Evolutionary conservation across 2,888 invertebrate species (phyloP), one percentile per base, ranked within the genome.

Genomic region (Troides oblongomaculatus): DNA sequence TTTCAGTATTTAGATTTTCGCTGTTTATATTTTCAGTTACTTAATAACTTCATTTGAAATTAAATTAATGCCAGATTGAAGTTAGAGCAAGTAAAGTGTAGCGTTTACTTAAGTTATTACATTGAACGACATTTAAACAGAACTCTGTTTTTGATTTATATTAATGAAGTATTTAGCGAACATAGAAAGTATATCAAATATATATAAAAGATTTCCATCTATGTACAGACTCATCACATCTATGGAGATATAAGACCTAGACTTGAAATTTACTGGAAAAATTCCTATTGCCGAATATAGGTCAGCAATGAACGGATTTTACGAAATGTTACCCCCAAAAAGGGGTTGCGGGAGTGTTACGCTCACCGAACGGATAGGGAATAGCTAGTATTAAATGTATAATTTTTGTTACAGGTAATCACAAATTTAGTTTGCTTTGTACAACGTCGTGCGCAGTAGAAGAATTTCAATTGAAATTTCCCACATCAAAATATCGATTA

Each of bases 11-110:
- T 53, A 6, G 6, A 7, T 53, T 17, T 50, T 50, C 50, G 18
- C 23, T 57, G 23, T 64, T 39, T 64, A 58, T 59, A 66, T 66
- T 60, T 66, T 53, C 43, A 67, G 25, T 56, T 62, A 17, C 8
- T 25, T 43, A 10, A 68, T 30, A 23, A 30, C 30, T 46, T 68
- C 46, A 58, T 36, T 63, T 43, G 30, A 58, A 68, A 50, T 50
- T 66, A 53, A 57, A 62, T 63, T 68, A 68, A 46, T 62, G 25
- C 50, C 50, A 59, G 58, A 63, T 63, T 63, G 36, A 59, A 68
- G 46, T 62, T 56, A 57, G 46, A 56, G 66, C n/a, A 53, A 53
- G 4, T 3, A 63, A 68, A 68, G 43, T 56, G 21, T 21, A 23
- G 4, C n/a, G 46, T n/a, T 57, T 25, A 12, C 53, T 61, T 62